phyloP scores from a whole-genome alignment of 2,888 invertebrate species.

The Azorinus chamasolen region DNA sequence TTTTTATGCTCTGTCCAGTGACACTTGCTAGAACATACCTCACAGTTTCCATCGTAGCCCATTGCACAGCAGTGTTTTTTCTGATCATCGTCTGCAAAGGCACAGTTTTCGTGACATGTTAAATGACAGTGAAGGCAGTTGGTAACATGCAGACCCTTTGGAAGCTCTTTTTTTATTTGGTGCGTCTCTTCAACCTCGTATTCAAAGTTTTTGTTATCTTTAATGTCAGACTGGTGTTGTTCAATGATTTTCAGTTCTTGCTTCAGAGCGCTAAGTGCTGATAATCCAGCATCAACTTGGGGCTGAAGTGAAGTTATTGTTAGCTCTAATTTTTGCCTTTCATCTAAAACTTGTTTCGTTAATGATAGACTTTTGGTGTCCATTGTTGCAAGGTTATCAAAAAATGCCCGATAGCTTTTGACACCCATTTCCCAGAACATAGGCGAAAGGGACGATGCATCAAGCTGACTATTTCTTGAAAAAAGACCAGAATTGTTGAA shows the following conservation, averaged over 20 bases:
- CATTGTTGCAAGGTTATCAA: constrained; percentile 31
- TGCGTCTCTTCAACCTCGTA: constrained; percentile 63
- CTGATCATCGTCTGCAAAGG: constrained; percentile 7
- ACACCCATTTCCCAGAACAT: constrained; percentile 60
- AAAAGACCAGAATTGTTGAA: constrained; percentile 63
- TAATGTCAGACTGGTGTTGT: constrained; percentile 40
- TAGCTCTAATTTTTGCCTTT: constrained; percentile 45
- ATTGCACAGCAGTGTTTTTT: constrained; percentile 32
- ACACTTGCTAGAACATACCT: constrained; percentile 14
- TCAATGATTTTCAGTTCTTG: constrained; percentile 17
- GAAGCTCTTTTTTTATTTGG: constrained; percentile 36
- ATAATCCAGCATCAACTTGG: constrained; percentile 4
- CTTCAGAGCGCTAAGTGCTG: not conserved
- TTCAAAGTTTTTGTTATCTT: constrained; percentile 63
- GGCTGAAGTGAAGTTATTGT: constrained; percentile 11
- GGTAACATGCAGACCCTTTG: constrained; percentile 23
- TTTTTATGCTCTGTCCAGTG: constrained; percentile 32
- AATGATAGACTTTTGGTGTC: constrained; percentile 45
- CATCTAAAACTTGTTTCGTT: constrained; percentile 53
- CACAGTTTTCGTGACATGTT: constrained; percentile 36
- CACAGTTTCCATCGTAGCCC: constrained; percentile 20
- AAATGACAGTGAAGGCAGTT: constrained; percentile 29
- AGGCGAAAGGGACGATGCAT: constrained; percentile 9
- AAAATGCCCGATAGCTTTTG: constrained; percentile 44
- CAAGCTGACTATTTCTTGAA: constrained; percentile 16